Conservation (phyloP, 2,113 vertebrate species). For the Sarotherodon lohbergeri region DNA sequence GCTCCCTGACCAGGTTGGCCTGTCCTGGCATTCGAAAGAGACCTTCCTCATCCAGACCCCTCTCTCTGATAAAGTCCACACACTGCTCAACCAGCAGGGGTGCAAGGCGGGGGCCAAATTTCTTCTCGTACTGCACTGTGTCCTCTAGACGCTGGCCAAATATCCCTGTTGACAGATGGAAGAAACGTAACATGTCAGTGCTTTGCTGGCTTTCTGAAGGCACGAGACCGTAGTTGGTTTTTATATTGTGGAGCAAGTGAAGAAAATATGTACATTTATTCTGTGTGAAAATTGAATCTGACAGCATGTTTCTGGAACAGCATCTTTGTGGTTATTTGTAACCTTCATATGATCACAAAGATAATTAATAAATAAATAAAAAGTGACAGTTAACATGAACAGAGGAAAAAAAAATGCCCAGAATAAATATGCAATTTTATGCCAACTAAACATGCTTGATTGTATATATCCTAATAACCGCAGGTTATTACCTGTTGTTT, state of each 20-base stretch:
- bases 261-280: background rate
- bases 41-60: constrained; percentile 88
- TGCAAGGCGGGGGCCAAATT: constrained; percentile 83
- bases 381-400: background rate
- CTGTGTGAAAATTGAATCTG: background rate
- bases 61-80: constrained; percentile 91
- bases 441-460: background rate
- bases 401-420: background rate
- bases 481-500: constrained; percentile 38
- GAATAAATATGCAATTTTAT: background rate
- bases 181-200: background rate
- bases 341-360: background rate
- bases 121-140: constrained; percentile 83
- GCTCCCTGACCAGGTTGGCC: constrained; percentile 91
- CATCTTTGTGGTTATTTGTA: background rate
- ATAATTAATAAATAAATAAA: background rate
- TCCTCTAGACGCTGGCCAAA: constrained; percentile 93
- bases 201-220: background rate
- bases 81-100: constrained; percentile 93
- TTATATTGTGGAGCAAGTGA: background rate
- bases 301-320: background rate
- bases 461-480: background rate
- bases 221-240: background rate
- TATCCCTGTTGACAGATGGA: constrained; percentile 75
- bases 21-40: constrained; percentile 94